Evolutionary conservation across 2,888 invertebrate species (phyloP).

Genomic region (Patella caerulea): DNA sequence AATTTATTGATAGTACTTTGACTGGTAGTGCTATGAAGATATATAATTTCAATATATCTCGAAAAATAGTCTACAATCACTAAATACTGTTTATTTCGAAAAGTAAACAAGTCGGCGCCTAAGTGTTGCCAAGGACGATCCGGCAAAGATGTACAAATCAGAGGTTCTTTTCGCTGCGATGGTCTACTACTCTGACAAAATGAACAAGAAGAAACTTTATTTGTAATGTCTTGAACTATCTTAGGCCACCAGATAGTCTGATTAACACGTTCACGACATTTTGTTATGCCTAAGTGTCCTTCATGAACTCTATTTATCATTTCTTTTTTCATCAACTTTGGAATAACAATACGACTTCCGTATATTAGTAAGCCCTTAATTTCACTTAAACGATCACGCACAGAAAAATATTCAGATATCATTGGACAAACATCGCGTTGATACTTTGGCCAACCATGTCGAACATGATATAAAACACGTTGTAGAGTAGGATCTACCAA

Average conservation of each 20-base stretch:
- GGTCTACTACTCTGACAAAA: background rate
- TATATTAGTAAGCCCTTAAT: background rate
- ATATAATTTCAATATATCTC: background rate
- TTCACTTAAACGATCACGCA: background rate
- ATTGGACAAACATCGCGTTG: no score
- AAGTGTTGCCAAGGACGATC: background rate
- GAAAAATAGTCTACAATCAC: background rate
- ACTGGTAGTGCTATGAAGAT: background rate
- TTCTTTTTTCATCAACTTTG: background rate
- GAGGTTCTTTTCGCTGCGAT: background rate
- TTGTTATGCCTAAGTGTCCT: background rate
- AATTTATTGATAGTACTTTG: background rate
- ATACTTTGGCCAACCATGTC: no score
- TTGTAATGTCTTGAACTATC: background rate
- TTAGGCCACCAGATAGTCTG: background rate
- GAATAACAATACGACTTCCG: background rate
- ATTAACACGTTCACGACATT: background rate
- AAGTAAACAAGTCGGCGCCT: background rate
- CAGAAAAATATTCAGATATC: background rate
- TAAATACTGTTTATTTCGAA: background rate
- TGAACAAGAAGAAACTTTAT: background rate
- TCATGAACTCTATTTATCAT: background rate
- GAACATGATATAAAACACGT: background rate
- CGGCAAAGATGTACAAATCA: background rate
- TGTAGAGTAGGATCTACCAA: background rate